Evolutionary conservation across 2,113 vertebrate genomes (phyloP).

Genomic region (Naja naja): DNA sequence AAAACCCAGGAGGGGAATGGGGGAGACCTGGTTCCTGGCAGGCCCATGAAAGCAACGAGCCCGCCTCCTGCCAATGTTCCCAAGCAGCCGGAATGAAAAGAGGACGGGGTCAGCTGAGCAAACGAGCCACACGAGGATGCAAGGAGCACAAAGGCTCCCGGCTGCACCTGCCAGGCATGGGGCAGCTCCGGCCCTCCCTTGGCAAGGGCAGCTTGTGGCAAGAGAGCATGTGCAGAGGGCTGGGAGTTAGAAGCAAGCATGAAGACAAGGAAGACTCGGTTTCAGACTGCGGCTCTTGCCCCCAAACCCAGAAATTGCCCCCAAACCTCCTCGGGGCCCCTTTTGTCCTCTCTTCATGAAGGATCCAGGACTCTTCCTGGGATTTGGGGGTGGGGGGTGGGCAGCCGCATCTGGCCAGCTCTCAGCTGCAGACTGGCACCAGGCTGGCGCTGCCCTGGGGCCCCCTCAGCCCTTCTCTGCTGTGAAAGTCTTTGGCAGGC

Average conservation of each 20-base stretch:
- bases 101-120: background rate
- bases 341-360: background rate
- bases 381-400: background rate
- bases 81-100: background rate
- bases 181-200: background rate
- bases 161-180: background rate
- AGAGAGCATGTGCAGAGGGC: background rate
- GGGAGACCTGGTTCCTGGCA: background rate
- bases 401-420: background rate
- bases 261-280: background rate
- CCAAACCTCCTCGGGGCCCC: background rate
- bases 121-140: background rate
- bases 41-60: background rate
- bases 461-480: background rate
- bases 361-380: background rate
- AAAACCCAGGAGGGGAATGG: background rate
- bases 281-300: fast-evolving
- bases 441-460: background rate
- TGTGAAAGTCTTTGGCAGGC: background rate
- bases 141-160: background rate
- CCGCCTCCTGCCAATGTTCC: background rate
- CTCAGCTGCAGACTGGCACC: background rate
- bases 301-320: background rate
- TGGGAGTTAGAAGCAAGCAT: background rate
- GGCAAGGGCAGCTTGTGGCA: background rate